Percentiles rank a stretch among this genome's conserved stretches.
Conservation (phyloP, 2,888 invertebrate genomes). For the Sarcophaga rosellei region DNA sequence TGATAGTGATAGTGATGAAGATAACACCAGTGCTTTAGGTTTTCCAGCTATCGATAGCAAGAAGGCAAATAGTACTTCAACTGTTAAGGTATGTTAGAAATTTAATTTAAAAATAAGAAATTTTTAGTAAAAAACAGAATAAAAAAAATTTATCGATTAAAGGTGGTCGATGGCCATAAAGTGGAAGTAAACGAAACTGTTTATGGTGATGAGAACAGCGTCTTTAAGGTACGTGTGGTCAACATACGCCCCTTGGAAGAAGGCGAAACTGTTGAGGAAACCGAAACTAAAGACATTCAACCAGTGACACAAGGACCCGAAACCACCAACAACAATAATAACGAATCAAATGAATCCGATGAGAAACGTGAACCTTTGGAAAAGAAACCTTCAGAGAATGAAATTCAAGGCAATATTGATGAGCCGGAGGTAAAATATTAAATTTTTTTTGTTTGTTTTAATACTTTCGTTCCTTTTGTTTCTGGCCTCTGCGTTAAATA, state of each 20-base stretch:
- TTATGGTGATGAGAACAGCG: constrained; percentile 80
- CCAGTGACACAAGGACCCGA: constrained; percentile 69
- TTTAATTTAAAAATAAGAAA: background rate
- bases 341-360: constrained; percentile 71
- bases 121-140: background rate
- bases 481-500: background rate
- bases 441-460: constrained; percentile 27
- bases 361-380: constrained; percentile 75
- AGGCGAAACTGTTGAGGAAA: constrained; percentile 75
- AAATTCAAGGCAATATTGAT: constrained; percentile 77
- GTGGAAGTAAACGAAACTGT: constrained; percentile 84
- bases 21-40: constrained; percentile 54
- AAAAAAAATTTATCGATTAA: background rate
- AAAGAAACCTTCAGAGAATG: constrained; percentile 76
- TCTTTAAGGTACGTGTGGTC: constrained; percentile 82
- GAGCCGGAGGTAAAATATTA: constrained; percentile 79
- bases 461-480: constrained; percentile 16
- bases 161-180: constrained; percentile 83
- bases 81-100: constrained; percentile 77
- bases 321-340: constrained; percentile 35
- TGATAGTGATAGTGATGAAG: constrained; percentile 69
- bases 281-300: constrained; percentile 64
- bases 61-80: constrained; percentile 80
- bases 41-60: constrained; percentile 71
- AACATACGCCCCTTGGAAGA: constrained; percentile 82